Conservation (phyloP, 2,113 vertebrate genomes). For the Argyrosomus japonicus region DNA sequence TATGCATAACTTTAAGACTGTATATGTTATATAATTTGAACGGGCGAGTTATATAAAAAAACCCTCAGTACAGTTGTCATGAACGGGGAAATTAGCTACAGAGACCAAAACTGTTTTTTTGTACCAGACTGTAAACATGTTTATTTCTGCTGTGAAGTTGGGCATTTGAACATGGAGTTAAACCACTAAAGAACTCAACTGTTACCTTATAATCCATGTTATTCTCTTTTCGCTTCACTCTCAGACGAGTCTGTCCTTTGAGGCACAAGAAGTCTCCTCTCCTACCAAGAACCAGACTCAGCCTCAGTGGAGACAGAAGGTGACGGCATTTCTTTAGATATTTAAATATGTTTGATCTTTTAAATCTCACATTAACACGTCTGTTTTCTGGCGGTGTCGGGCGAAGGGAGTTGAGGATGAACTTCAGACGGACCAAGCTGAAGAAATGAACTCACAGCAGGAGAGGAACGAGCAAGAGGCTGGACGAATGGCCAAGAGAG, state of each 20-base stretch:
- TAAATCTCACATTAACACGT: neutral
- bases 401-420: constrained; percentile 29
- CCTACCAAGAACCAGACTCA: constrained; percentile 55
- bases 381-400: neutral
- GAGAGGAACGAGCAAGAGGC: constrained; percentile 42
- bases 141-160: no score
- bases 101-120: no score
- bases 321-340: constrained; percentile 32
- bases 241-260: constrained; percentile 83
- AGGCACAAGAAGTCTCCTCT: constrained; percentile 82
- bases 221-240: neutral
- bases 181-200: neutral
- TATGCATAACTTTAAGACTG: no score
- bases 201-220: neutral
- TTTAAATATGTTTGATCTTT: neutral
- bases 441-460: constrained; percentile 34
- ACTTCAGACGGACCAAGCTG: constrained; percentile 19
- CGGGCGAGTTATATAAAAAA: no score
- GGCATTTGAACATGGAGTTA: no score
- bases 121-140: no score
- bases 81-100: no score
- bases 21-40: no score
- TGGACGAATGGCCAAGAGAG: constrained; percentile 36
- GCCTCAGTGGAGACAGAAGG: constrained; percentile 78
- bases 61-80: no score